A percentile compares a stretch with the other conserved stretches of the same genome.
These are phyloP conservation scores for Eristalinus sepulchralis DNA, from an alignment of 2,888 invertebrate species.

Conservation along the genomic window DNA sequence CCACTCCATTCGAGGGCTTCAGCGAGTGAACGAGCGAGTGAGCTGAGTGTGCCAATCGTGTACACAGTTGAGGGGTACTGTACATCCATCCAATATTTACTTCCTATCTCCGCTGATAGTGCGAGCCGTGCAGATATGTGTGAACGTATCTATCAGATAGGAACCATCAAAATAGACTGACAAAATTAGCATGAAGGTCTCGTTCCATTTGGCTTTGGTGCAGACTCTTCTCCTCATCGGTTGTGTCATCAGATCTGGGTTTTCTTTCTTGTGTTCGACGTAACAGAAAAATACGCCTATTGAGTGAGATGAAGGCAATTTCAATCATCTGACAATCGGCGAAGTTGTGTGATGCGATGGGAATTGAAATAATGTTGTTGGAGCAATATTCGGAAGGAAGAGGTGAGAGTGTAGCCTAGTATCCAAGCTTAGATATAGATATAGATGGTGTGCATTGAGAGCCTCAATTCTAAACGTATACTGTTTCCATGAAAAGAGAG, in stretches of 20 bases:
- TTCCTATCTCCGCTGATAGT: not conserved
- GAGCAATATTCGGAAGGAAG: no score
- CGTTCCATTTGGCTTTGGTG: not conserved
- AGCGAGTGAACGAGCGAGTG: not conserved
- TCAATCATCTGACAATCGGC: no score
- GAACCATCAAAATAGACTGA: slow-evolving; percentile 14
- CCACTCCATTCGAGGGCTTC: slow-evolving; percentile 9
- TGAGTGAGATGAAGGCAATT: not conserved
- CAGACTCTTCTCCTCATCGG: not conserved
- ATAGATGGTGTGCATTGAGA: no score
- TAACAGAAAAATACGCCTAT: not conserved
- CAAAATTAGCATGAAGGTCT: slow-evolving; percentile 28
- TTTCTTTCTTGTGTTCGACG: not conserved
- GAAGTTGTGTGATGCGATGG: no score
- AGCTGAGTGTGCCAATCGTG: not conserved
- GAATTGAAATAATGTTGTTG: no score
- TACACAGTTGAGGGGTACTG: not conserved
- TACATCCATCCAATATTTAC: not conserved
- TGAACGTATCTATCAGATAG: slow-evolving; percentile 17
- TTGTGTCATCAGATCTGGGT: not conserved
- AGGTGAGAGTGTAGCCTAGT: no score
- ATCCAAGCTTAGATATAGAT: no score
- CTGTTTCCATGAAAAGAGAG: no score
- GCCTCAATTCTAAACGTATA: no score
- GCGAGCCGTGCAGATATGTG: not conserved